Base-by-base conservation (phyloP, 2,888 invertebrate genomes). In the Dynastes tityus region DNA sequence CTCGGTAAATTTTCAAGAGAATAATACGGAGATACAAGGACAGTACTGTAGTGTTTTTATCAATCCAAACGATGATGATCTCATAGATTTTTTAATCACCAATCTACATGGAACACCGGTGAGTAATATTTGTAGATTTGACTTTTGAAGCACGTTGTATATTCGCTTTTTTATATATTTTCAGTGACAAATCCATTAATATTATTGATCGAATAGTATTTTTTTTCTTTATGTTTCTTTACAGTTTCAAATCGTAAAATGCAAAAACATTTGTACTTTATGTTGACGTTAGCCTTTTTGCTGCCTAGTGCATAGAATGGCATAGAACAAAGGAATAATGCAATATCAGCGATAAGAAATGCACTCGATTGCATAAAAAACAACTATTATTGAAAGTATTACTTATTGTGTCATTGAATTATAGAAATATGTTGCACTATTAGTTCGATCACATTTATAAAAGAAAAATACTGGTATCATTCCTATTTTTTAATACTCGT, bases 31-130 rank as follows among this genome's bases (percentile, higher is more conserved):
- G 29, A 78, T 80, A 29, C 45, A 68, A 6, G 80, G 80, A 0
- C 74, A 78, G 53, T 80, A 80, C 58, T 80, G 79, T 32, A 73
- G 76, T 16, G 67, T 53, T 4, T 65, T 79, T 45, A 74, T 79
- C 45, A 29, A 73, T 27, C 77, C 79, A 32, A 76, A 73, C n/a
- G 32, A 61, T 45, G 29, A 49, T 3, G 55, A 58, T 11, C 16
- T 76, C 3, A 22, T 71, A 22, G 53, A 29, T 22, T 16, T 65
- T 9, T 37, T 77, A 9, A 67, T 73, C 5, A 73, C 55, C 6
- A 53, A 63, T 9, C n/a, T 79, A 8, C 70, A 71, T 13, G 77
- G 77, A 11, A 58, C 55, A 13, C 49, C 55, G 29, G 77, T 73
- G 74, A 74, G 75, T 67, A 58, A 58, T 8, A 22, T 58, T 58